Evolutionary conservation across 53 echinoderm and acorn worm species (phyloP).

Genomic region (Henricia sp.): DNA sequence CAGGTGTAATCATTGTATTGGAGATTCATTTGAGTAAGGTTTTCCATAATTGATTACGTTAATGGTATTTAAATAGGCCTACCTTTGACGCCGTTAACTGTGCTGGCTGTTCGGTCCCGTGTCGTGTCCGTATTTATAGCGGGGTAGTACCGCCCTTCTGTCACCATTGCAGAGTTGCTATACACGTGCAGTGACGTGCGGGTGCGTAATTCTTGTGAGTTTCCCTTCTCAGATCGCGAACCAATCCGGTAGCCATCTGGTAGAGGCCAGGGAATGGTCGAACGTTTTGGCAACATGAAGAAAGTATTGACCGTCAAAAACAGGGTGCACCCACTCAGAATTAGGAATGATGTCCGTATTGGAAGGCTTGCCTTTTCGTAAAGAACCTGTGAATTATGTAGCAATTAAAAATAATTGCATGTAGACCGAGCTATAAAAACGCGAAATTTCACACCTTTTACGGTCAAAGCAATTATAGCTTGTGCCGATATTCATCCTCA

Average conservation of each 20-base stretch:
- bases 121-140: neutral
- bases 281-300: slow-evolving; percentile 70
- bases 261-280: slow-evolving; percentile 83
- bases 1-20: too few species aligned
- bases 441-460: too few species aligned
- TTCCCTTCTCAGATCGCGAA: too few species aligned
- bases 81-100: too few species aligned
- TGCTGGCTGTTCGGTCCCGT: too few species aligned
- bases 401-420: too few species aligned
- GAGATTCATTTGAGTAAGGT: too few species aligned
- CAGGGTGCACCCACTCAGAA: slow-evolving; percentile 66
- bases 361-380: slow-evolving; percentile 65
- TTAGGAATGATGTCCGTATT: slow-evolving; percentile 67
- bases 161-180: neutral
- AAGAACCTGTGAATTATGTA: slow-evolving; percentile 67
- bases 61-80: too few species aligned
- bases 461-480: too few species aligned
- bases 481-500: too few species aligned
- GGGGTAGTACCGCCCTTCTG: neutral
- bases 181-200: slow-evolving; percentile 25
- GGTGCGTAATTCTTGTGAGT: neutral
- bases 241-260: slow-evolving; percentile 60
- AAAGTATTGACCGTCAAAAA: slow-evolving; percentile 81
- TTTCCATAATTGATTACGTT: too few species aligned
- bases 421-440: too few species aligned